Conservation (phyloP, 2,113 vertebrate genomes). For the Triplophysa dalaica region DNA sequence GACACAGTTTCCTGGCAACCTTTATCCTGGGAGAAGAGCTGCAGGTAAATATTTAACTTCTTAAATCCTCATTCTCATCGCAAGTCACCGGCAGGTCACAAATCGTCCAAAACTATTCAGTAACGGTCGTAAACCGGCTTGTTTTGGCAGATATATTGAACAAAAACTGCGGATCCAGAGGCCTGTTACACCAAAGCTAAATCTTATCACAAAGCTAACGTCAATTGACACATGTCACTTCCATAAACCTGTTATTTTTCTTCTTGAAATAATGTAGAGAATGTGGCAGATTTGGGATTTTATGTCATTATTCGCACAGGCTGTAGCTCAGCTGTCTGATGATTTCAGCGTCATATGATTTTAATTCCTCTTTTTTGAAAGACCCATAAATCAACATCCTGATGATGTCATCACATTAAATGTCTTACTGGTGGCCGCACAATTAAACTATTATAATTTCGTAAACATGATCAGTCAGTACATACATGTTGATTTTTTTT, state of each 20-base stretch:
- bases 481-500: neutral
- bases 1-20: slow-evolving; percentile 57
- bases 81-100: neutral
- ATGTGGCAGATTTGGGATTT: neutral
- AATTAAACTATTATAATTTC: neutral
- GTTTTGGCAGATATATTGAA: neutral
- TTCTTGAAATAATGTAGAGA: neutral
- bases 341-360: slow-evolving; percentile 43
- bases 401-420: too few species aligned
- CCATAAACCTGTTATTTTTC: neutral
- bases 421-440: neutral
- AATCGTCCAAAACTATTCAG: neutral
- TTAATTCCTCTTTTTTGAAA: slow-evolving; percentile 43
- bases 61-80: neutral
- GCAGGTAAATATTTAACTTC: slow-evolving; percentile 51
- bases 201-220: slow-evolving; percentile 35
- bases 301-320: neutral
- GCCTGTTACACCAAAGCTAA: slow-evolving; percentile 4
- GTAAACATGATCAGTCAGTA: too few species aligned
- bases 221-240: slow-evolving; percentile 33
- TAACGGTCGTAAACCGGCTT: neutral
- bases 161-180: neutral
- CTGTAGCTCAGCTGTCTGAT: neutral
- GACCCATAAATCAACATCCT: neutral
- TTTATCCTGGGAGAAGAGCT: slow-evolving; percentile 50